Evolutionary conservation across 1,140 invertebrate genomes (phyloP).

Genomic region (Tigriopus japonicus): DNA sequence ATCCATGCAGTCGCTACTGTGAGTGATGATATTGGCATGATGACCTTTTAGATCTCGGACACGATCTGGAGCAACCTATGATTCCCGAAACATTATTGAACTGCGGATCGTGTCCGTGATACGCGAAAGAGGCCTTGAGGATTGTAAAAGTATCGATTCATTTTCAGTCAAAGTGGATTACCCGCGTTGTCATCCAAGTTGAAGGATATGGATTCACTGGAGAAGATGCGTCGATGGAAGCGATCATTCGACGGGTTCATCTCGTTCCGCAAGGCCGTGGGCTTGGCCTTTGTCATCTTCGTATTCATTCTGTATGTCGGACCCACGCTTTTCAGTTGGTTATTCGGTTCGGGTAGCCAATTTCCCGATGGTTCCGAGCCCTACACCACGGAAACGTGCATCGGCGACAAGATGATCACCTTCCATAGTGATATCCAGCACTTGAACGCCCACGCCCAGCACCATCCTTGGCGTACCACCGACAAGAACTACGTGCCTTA

Average conservation of each 20-base stretch:
- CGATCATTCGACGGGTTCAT: constrained; percentile 2
- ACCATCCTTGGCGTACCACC: constrained; percentile 6
- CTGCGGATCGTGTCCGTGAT: too few species aligned
- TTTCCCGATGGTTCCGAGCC: not conserved
- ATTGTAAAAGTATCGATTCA: too few species aligned
- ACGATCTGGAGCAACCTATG: too few species aligned
- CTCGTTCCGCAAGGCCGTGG: constrained; percentile 9
- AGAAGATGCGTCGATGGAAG: not conserved
- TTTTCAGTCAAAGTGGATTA: not conserved
- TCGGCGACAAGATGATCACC: constrained; percentile 6
- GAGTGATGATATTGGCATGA: too few species aligned
- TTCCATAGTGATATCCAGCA: not conserved
- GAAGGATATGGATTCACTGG: not conserved
- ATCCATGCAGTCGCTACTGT: too few species aligned
- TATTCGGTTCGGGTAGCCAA: constrained; percentile 7
- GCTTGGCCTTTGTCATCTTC: constrained; percentile 12
- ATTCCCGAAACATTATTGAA: too few species aligned
- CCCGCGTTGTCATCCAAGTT: not conserved
- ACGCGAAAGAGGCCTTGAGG: too few species aligned
- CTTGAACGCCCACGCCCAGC: constrained; percentile 13
- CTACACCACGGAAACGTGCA: not conserved
- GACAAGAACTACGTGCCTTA: constrained; percentile 20
- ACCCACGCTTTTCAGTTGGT: constrained; percentile 20
- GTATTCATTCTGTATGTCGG: constrained; percentile 20
- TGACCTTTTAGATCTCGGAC: too few species aligned